These are phyloP conservation scores for Quadriops clusia DNA, from an alignment of 2,888 invertebrate species.

Conservation along the genomic window DNA sequence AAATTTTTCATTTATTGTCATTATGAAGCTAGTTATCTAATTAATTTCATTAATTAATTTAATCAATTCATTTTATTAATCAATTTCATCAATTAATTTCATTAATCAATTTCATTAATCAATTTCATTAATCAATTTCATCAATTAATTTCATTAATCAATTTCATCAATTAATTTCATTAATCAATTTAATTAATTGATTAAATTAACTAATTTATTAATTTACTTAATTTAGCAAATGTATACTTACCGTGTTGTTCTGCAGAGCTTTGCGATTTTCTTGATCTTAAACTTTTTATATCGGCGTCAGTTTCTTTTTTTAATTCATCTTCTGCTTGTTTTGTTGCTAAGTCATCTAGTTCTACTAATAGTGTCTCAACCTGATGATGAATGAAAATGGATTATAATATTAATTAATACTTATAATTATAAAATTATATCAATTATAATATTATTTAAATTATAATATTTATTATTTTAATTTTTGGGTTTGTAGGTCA, in stretches of 20 bases:
- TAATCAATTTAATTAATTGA: background rate
- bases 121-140: no score
- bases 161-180: background rate
- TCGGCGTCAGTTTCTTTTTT: conserved; percentile 30
- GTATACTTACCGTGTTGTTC: conserved; percentile 37
- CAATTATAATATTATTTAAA: no score
- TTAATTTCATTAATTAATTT: no score
- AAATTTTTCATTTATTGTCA: background rate
- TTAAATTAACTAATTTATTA: background rate
- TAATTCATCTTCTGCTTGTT: conserved; percentile 37
- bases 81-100: no score
- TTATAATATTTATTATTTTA: no score
- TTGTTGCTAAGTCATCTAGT: conserved; percentile 39
- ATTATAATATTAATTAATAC: background rate
- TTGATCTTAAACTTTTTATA: conserved; percentile 27
- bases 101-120: no score
- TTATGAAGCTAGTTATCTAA: no score
- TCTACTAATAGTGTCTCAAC: conserved; percentile 42
- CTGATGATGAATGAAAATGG: no score
- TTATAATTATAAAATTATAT: no score
- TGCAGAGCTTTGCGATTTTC: conserved; percentile 20
- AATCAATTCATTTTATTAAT: no score
- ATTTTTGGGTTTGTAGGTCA: no score
- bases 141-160: no score
- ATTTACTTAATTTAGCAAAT: conserved; percentile 4